Evolutionary conservation across 2,113 vertebrate species (phyloP).

Genomic region (Sinocyclocheilus anshuiensis): DNA sequence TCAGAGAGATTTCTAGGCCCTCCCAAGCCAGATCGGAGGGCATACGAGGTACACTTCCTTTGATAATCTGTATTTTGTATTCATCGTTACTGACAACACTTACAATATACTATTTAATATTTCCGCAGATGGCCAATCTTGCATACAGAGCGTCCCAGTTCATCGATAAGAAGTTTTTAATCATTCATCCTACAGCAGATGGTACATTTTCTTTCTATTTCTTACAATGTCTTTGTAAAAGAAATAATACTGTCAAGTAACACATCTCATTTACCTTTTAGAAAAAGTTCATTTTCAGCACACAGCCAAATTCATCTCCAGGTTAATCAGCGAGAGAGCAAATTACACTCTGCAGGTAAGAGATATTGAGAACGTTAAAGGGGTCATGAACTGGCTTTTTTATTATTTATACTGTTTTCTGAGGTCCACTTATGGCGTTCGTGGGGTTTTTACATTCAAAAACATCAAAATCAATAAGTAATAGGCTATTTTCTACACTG

Average conservation of each 20-base stretch:
- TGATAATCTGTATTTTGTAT: background rate
- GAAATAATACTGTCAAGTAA: background rate
- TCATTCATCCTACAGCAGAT: conserved; percentile 95
- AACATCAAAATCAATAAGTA: no score
- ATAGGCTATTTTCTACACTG: no score
- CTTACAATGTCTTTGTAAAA: background rate
- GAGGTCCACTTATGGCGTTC: no score
- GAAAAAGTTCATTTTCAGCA: conserved; percentile 99
- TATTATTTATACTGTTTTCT: no score
- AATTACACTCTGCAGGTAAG: conserved; percentile 97
- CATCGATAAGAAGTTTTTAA: conserved; percentile 87
- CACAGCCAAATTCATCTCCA: conserved; percentile 90
- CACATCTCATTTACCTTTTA: conserved; percentile 63
- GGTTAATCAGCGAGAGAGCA: conserved; percentile 89
- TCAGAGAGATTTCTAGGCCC: conserved; percentile 92
- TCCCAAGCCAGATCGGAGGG: conserved; percentile 84
- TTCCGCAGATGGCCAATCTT: conserved; percentile 83
- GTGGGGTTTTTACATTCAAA: no score
- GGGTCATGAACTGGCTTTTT: no score
- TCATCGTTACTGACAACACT: background rate
- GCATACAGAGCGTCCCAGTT: conserved; percentile 81
- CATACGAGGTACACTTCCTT: conserved; percentile 80
- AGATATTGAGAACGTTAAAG: background rate
- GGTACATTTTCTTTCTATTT: conserved; percentile 73
- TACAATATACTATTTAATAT: conserved; percentile 10